Percentiles rank a stretch among this genome's conserved stretches.
phyloP scores from a whole-genome alignment of 2,113 vertebrate species.

The Orthonyx spaldingii region DNA sequence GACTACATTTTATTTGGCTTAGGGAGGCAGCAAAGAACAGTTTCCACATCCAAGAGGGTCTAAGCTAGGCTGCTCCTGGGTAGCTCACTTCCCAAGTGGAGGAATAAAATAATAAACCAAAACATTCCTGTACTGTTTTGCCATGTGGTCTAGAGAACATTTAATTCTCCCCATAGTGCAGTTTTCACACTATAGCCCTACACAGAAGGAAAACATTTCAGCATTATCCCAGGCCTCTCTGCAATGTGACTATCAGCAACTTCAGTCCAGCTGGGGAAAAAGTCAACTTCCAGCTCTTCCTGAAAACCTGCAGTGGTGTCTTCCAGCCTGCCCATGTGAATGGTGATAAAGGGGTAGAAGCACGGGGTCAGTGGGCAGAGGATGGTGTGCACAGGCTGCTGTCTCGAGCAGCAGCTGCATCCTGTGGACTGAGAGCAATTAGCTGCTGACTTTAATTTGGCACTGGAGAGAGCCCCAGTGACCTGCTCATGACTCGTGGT shows the following conservation, averaged over 20 bases:
- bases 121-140: neutral
- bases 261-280: neutral
- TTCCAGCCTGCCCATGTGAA: neutral
- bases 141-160: neutral
- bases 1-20: neutral
- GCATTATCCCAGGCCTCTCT: neutral
- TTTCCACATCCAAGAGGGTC: neutral
- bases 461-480: neutral
- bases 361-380: neutral
- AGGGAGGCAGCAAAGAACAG: neutral
- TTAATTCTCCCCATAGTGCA: neutral
- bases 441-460: neutral
- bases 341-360: neutral
- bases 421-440: neutral
- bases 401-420: neutral
- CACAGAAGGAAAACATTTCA: neutral
- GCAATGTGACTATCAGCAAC: neutral
- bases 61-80: neutral
- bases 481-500: neutral
- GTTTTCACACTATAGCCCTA: neutral
- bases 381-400: neutral
- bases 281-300: neutral
- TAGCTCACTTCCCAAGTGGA: neutral
- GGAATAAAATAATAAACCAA: neutral
- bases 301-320: neutral